Conservation (phyloP, 2,113 vertebrate genomes). For the Mormyrus iriodes region DNA sequence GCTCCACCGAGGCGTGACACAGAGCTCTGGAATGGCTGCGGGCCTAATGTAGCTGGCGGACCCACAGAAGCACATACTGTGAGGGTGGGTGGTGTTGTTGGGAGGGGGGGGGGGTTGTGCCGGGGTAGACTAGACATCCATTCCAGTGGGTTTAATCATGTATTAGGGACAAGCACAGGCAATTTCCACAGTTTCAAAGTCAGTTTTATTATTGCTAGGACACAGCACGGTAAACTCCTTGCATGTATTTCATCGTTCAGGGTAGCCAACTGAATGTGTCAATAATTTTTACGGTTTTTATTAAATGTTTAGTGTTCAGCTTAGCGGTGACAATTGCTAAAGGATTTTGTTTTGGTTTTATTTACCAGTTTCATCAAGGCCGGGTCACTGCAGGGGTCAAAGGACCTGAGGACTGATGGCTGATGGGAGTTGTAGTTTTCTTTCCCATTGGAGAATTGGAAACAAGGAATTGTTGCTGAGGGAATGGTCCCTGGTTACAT, state of each 20-base stretch:
- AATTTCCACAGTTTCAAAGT: not conserved
- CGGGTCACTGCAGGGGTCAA: not conserved
- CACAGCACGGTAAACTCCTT: not conserved
- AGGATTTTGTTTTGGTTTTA: not conserved
- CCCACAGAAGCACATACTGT: not conserved
- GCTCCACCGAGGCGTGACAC: not conserved
- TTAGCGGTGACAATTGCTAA: not conserved
- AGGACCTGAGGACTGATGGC: not conserved
- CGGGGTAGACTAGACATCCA: not conserved
- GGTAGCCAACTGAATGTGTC: not conserved
- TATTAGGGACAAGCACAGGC: not conserved
- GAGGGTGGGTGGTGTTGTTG: not conserved
- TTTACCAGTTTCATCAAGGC: not conserved
- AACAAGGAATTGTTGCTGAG: not conserved
- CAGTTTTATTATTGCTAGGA: not conserved
- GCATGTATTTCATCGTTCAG: not conserved
- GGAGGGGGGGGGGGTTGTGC: not conserved
- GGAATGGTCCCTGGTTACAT: not conserved
- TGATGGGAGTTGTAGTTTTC: not conserved
- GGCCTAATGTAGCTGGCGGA: not conserved
- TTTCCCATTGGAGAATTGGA: not conserved
- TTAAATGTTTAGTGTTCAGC: not conserved
- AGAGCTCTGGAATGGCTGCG: not conserved
- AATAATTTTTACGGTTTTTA: not conserved
- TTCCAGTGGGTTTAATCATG: not conserved